Base-by-base conservation (phyloP, 2,888 invertebrate genomes). In the Archips xylosteana region DNA sequence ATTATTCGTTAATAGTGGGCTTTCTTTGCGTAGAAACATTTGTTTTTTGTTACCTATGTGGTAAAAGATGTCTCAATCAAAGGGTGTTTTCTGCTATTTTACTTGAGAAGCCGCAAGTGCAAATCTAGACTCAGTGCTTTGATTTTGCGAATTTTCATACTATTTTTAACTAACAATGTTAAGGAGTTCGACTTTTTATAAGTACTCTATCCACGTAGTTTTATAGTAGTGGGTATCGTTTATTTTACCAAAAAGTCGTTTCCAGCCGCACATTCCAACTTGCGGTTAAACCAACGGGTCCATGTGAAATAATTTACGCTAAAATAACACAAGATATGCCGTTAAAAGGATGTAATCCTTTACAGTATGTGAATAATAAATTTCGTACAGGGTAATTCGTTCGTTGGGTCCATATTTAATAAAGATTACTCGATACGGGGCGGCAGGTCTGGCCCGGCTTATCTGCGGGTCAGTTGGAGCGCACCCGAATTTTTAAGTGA, bases 331-430 rank as follows among this genome's bases (percentile, higher is more conserved):
- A 67, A 71, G 78, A 78, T 68, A 77, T 61, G 34, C 77, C 70
- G 68, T 78, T 76, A 79, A 80, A 80, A 78, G 76, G 81, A 75
- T 78, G 78, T 81, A 80, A 81, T 80, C 78, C 79, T 75, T 75
- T 72, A 77, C 78, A 81, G 81, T 79, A 81, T 79, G 78, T 74
- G 82, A 83, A 83, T 82, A 81, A 81, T 83, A 81, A 82, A 83
- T 82, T 78, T 70, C 65, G 68, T 66, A 70, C 61, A 75, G 65
- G 69, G 60, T 65, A 74, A 70, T 74, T 74, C 74, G 60, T 74
- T 65, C 36, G 67, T 73, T 75, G 76, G 77, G 75, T 77, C 77
- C 81, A 79, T 82, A 85, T 82, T 82, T 82, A 83, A 82, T 83
- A 83, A 81, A 82, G 81, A 83, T 84, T 81, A 81, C 81, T 75